Conservation (phyloP, 2,888 invertebrate genomes). For the Philereme transversata region DNA sequence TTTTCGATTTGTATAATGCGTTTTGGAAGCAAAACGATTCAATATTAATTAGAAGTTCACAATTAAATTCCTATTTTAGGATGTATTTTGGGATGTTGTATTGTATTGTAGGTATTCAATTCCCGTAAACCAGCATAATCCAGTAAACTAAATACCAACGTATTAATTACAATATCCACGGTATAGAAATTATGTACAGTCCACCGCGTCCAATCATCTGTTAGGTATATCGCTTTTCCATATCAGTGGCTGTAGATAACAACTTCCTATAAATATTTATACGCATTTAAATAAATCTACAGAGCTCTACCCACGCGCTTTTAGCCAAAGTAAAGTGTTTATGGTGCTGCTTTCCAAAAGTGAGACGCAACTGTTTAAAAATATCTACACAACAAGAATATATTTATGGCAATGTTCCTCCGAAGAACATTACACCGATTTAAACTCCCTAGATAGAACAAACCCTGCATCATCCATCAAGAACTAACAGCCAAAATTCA, state of each 20-base stretch:
- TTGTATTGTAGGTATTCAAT: background rate
- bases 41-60: too few relatives aligned
- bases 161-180: constrained; percentile 16
- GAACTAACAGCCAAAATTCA: constrained; percentile 10
- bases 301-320: constrained; percentile 18
- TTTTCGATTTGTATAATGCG: too few relatives aligned
- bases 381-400: background rate
- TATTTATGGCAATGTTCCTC: background rate
- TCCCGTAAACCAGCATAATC: constrained; percentile 2
- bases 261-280: constrained; percentile 39
- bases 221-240: constrained; percentile 30
- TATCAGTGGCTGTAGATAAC: constrained; percentile 25
- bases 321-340: constrained; percentile 3
- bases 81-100: too few relatives aligned
- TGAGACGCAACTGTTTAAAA: background rate
- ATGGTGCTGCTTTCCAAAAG: constrained; percentile 12
- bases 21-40: too few relatives aligned
- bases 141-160: constrained; percentile 12
- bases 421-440: too few relatives aligned
- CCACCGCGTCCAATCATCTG: constrained; percentile 48
- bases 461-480: constrained; percentile 2
- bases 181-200: constrained; percentile 43
- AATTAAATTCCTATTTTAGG: too few relatives aligned
- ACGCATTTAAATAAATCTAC: constrained; percentile 25
- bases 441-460: background rate